Evolutionary conservation across 2,113 vertebrate species (phyloP).

Genomic region (Typhlomys cinereus): DNA sequence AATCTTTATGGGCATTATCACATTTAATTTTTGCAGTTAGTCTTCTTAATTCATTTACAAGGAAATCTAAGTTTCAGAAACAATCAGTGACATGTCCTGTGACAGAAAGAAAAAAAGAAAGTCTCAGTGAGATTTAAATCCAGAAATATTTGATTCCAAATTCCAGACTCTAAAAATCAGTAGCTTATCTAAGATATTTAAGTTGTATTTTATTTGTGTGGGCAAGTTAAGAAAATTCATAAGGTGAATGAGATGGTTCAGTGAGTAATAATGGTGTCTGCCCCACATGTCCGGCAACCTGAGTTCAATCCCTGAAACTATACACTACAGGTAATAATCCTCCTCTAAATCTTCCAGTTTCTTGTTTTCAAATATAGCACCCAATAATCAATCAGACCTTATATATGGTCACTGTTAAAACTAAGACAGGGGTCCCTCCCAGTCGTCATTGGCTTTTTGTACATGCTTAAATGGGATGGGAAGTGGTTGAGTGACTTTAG

Average conservation of each 20-base stretch:
- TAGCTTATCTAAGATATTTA: background rate
- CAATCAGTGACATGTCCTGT: background rate
- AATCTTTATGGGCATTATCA: background rate
- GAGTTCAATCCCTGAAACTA: no score
- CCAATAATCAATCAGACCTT: background rate
- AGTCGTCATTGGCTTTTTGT: background rate
- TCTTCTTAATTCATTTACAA: slow-evolving; percentile 32
- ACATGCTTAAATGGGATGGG: background rate
- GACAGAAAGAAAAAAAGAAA: background rate
- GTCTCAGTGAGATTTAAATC: background rate
- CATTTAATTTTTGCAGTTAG: background rate
- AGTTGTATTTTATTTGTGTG: background rate
- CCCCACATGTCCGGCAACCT: no score
- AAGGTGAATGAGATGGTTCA: no score
- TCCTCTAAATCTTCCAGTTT: no score
- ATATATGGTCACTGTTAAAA: background rate
- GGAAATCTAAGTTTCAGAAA: slow-evolving; percentile 8
- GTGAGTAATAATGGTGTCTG: no score
- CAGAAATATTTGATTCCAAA: slow-evolving; percentile 8
- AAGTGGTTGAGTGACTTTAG: background rate
- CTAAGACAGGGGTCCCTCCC: no score
- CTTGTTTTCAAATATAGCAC: background rate
- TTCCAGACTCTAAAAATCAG: background rate
- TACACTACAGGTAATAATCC: no score
- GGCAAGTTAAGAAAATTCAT: background rate